Percentiles rank a stretch among this genome's conserved stretches.
These are phyloP conservation scores for Sthenelais limicola DNA, from an alignment of 2,888 invertebrate genomes.

Conservation along the genomic window DNA sequence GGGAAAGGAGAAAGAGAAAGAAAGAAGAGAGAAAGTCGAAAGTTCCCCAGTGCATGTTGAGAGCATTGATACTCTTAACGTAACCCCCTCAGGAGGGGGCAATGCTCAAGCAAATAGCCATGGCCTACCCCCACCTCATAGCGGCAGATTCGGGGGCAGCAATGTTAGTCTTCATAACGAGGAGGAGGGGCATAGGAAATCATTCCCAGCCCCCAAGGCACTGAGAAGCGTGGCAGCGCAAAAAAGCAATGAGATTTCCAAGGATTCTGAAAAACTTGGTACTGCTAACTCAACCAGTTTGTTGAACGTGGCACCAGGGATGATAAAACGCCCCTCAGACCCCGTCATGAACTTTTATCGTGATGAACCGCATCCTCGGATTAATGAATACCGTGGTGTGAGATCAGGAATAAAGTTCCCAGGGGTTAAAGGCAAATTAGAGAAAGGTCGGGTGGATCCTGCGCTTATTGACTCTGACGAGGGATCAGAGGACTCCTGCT, in stretches of 20 bases:
- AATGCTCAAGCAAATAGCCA: neutral
- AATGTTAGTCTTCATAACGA: neutral
- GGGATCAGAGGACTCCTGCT: neutral
- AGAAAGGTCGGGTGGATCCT: slow-evolving; percentile 18
- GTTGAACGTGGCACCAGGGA: too few relatives aligned
- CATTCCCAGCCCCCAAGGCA: neutral
- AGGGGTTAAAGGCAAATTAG: slow-evolving; percentile 5
- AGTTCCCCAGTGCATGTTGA: neutral
- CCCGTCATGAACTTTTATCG: slow-evolving; percentile 22
- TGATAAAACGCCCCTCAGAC: neutral
- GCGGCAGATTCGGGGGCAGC: slow-evolving; percentile 23
- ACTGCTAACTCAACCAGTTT: neutral
- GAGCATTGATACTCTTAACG: slow-evolving; percentile 1
- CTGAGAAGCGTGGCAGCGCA: neutral
- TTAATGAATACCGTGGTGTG: neutral
- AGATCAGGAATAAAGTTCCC: neutral
- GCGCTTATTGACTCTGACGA: neutral
- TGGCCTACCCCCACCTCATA: slow-evolving; percentile 9
- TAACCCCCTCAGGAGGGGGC: too few relatives aligned
- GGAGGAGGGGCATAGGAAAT: too few relatives aligned
- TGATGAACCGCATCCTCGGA: slow-evolving; percentile 10
- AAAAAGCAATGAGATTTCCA: neutral
- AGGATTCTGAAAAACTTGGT: neutral
- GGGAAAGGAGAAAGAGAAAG: too few relatives aligned
- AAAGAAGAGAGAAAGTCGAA: too few relatives aligned